Conservation (phyloP, 1,140 invertebrate genomes). For the Drosophila ercepeae region DNA sequence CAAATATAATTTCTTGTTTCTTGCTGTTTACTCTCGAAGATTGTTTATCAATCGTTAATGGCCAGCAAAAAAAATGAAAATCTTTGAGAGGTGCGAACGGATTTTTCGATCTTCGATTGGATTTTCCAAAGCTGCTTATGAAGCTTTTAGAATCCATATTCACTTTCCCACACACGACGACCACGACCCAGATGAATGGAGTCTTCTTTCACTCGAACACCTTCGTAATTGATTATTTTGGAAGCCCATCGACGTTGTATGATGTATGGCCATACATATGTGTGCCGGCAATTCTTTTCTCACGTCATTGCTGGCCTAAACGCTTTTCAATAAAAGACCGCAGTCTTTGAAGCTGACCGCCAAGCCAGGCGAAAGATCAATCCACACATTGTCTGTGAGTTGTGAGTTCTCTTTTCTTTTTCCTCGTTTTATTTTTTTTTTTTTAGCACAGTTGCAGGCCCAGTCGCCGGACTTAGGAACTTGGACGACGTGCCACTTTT, state of each 20-base stretch:
- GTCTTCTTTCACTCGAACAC: conserved; percentile 35
- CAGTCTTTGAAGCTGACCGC: not conserved
- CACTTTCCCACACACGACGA: conserved; percentile 52
- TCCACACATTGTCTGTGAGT: conserved; percentile 26
- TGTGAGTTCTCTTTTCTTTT: conserved; percentile 21
- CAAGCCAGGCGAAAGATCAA: conserved; percentile 39
- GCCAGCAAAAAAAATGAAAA: conserved; percentile 16
- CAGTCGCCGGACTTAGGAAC: conserved; percentile 16
- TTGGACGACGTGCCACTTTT: conserved; percentile 57
- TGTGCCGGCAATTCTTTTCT: conserved; percentile 48
- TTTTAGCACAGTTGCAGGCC: conserved; percentile 52
- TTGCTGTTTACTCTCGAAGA: conserved; percentile 22
- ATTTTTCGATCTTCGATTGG: not conserved
- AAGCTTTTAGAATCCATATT: conserved; percentile 40
- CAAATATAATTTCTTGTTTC: conserved; percentile 23
- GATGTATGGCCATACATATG: conserved; percentile 13
- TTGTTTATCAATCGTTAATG: conserved; percentile 42
- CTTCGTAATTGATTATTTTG: conserved; percentile 56
- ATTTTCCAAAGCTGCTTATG: conserved; percentile 7
- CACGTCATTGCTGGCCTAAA: conserved; percentile 50
- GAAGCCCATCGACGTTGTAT: conserved; percentile 37
- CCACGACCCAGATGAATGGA: conserved; percentile 18
- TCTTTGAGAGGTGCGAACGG: conserved; percentile 17
- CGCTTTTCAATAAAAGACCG: conserved; percentile 44
- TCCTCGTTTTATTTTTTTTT: not conserved